phyloP scores from a whole-genome alignment of 2,888 invertebrate species.

The Spilarctia lutea region DNA sequence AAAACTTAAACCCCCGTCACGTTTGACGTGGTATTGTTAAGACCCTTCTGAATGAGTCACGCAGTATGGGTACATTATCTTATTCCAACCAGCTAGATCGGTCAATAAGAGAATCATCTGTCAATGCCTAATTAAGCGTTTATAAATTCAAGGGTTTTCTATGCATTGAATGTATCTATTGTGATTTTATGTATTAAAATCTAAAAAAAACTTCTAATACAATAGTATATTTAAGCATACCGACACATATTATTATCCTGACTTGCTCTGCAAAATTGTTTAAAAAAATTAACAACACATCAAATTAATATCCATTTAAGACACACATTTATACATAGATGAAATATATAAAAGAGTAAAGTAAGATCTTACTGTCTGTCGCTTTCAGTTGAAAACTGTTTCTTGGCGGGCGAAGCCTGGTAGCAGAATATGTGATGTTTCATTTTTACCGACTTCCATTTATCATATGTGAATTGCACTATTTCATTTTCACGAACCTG shows the following conservation, averaged over 20 bases:
- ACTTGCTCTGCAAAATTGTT: constrained; percentile 82
- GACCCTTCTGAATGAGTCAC: no score
- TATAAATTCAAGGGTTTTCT: background rate
- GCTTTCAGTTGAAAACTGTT: constrained; percentile 92
- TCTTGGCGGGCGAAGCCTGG: constrained; percentile 93
- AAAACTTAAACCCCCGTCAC: no score
- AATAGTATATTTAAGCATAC: constrained; percentile 69
- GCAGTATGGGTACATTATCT: background rate
- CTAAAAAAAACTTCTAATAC: constrained; percentile 34
- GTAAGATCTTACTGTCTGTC: constrained; percentile 84
- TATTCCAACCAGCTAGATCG: background rate
- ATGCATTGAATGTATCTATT: constrained; percentile 3
- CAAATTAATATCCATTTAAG: constrained; percentile 15
- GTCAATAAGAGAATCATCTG: background rate
- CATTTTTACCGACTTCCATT: constrained; percentile 94
- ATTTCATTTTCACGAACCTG: constrained; percentile 93
- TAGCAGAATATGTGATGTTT: constrained; percentile 96
- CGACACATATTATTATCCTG: constrained; percentile 83
- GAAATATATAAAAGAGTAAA: constrained; percentile 18
- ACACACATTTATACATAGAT: constrained; percentile 33
- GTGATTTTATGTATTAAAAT: constrained; percentile 19
- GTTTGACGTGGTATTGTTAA: no score
- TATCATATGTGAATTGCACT: constrained; percentile 93
- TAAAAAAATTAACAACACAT: constrained; percentile 48
- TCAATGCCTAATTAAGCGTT: background rate